phyloP scores from a whole-genome alignment of 53 echinoderm and acorn worm species.

The Astropecten irregularis region DNA sequence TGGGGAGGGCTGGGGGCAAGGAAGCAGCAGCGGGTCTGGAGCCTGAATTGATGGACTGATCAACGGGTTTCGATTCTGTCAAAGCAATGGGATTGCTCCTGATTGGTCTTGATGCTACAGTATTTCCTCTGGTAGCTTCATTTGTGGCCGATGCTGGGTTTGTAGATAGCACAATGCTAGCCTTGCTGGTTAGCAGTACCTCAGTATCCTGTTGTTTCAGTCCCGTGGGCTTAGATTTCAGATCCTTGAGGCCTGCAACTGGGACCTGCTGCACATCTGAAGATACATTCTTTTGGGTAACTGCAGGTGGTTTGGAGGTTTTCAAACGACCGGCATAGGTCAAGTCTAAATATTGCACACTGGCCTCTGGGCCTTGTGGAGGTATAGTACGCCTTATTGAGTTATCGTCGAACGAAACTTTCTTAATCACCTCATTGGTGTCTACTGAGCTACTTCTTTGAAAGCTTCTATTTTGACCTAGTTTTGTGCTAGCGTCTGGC shows the following conservation, averaged over 20 bases:
- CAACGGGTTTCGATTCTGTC: slow-evolving; percentile 5
- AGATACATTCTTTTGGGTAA: not conserved
- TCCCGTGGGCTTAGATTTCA: slow-evolving; percentile 34
- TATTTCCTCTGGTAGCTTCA: not conserved
- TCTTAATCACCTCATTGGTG: slow-evolving; percentile 23
- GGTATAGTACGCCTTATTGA: slow-evolving; percentile 27
- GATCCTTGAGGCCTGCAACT: slow-evolving; percentile 27
- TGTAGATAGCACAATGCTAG: slow-evolving; percentile 31
- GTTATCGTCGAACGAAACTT: slow-evolving; percentile 46
- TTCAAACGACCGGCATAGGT: slow-evolving; percentile 54
- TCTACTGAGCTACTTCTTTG: slow-evolving; percentile 56
- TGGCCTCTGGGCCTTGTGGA: slow-evolving; percentile 50
- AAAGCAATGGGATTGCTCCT: not conserved
- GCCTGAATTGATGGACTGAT: slow-evolving; percentile 5
- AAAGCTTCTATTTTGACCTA: slow-evolving; percentile 23
- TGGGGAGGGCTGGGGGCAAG: not conserved
- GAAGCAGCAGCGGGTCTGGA: not conserved
- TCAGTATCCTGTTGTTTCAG: not conserved
- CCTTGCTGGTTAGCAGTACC: slow-evolving; percentile 14
- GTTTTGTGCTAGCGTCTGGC: not conserved
- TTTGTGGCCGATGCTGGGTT: not conserved
- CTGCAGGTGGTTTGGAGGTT: slow-evolving; percentile 5
- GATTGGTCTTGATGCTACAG: not conserved
- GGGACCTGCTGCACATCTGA: not conserved
- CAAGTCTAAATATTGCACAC: slow-evolving; percentile 63